Evolutionary conservation across 2,888 invertebrate genomes (phyloP).

Genomic region (Dione vanillae): DNA sequence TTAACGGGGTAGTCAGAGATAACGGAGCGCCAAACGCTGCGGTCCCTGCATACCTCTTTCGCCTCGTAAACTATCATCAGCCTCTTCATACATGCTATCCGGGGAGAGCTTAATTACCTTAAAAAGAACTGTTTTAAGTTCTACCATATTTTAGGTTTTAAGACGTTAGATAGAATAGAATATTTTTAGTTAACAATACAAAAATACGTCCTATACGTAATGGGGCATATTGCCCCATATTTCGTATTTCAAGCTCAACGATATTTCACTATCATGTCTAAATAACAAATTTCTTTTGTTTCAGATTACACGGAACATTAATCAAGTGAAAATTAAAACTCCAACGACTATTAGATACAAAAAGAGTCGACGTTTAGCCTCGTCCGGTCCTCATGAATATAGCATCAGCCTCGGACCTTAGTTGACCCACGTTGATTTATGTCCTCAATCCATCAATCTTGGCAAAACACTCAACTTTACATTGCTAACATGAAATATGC

Average conservation of each 20-base stretch:
- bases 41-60: too few species aligned
- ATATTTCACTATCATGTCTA: conserved; percentile 1
- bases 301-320: conserved; percentile 61
- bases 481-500: conserved; percentile 40
- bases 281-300: conserved; percentile 59
- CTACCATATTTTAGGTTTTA: too few species aligned
- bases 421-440: conserved; percentile 73
- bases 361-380: conserved; percentile 55
- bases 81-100: too few species aligned
- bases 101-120: too few species aligned
- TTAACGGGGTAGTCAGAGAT: too few species aligned
- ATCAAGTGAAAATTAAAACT: conserved; percentile 57
- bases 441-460: conserved; percentile 70
- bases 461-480: conserved; percentile 50
- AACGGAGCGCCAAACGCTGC: too few species aligned
- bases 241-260: background rate
- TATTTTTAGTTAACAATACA: background rate
- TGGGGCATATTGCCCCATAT: too few species aligned
- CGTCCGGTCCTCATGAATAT: conserved; percentile 72
- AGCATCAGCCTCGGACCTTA: conserved; percentile 68
- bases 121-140: too few species aligned
- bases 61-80: too few species aligned
- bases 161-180: background rate
- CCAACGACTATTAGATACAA: conserved; percentile 58
- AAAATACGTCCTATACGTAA: background rate